Conservation (phyloP, 2,888 invertebrate genomes). For the Ennomos fuscantarius region DNA sequence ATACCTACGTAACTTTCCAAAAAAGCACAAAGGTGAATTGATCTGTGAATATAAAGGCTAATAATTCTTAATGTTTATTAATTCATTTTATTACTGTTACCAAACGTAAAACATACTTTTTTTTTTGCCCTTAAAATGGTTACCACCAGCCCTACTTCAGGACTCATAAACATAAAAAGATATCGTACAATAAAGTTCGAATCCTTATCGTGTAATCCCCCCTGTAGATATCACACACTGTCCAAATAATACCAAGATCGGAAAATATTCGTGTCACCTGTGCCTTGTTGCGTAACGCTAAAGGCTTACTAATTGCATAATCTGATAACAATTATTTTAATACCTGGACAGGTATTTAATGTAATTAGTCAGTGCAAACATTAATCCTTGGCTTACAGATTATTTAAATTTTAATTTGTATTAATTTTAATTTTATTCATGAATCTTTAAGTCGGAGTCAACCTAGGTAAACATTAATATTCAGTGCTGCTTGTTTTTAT, state of each 20-base stretch:
- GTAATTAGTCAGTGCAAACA: background rate
- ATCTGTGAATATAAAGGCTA: no score
- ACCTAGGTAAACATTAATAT: background rate
- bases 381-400: background rate
- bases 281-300: background rate
- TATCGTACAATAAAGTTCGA: constrained; percentile 28
- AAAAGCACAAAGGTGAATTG: no score
- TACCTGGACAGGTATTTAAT: background rate
- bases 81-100: background rate
- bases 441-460: background rate
- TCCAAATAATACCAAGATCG: constrained; percentile 11
- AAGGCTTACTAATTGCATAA: constrained; percentile 5
- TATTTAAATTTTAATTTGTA: no score
- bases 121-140: no score
- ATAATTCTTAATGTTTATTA: background rate
- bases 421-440: no score
- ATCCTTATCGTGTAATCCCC: constrained; percentile 31
- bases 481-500: no score
- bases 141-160: constrained; percentile 22
- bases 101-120: no score
- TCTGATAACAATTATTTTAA: background rate
- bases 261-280: background rate
- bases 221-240: constrained; percentile 18
- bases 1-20: no score
- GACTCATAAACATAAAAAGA: constrained; percentile 27